A percentile compares a stretch with the other conserved stretches of the same genome.
Conservation (phyloP, 2,888 invertebrate species). For the Tyria jacobaeae region DNA sequence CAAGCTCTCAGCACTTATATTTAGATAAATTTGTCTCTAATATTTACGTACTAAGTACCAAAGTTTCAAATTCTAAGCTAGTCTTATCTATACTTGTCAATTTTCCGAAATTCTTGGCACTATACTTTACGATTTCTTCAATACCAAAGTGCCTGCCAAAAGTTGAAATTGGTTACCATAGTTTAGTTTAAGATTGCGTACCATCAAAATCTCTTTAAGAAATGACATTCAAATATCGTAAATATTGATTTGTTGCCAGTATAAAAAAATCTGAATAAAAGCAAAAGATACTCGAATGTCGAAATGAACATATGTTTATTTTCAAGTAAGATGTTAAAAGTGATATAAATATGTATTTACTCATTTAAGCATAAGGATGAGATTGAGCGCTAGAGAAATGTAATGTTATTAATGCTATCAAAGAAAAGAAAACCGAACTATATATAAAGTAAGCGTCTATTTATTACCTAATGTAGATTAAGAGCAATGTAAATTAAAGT, state of each 20-base stretch:
- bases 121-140: conserved; percentile 47
- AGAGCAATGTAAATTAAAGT: conserved; percentile 28
- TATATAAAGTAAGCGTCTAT: conserved; percentile 21
- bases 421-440: conserved; percentile 19
- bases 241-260: not conserved
- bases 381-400: conserved; percentile 24
- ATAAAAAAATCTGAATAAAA: not conserved
- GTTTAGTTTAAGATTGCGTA: conserved; percentile 12
- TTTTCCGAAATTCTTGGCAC: conserved; percentile 46
- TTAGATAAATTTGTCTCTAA: conserved; percentile 57
- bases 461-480: conserved; percentile 8
- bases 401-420: conserved; percentile 12
- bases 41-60: conserved; percentile 20
- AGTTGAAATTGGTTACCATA: conserved; percentile 30
- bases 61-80: conserved; percentile 30
- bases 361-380: conserved; percentile 33
- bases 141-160: conserved; percentile 78
- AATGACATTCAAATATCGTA: not conserved
- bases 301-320: conserved; percentile 36
- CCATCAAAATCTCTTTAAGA: not conserved
- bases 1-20: conserved; percentile 90
- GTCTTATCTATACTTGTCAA: conserved; percentile 43
- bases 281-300: too few species aligned
- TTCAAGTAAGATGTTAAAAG: conserved; percentile 36
- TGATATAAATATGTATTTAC: conserved; percentile 47